Percentiles rank a stretch among this genome's conserved stretches.
Evolutionary conservation across 2,113 vertebrate genomes (phyloP).

Genomic region (Corapipo altera): DNA sequence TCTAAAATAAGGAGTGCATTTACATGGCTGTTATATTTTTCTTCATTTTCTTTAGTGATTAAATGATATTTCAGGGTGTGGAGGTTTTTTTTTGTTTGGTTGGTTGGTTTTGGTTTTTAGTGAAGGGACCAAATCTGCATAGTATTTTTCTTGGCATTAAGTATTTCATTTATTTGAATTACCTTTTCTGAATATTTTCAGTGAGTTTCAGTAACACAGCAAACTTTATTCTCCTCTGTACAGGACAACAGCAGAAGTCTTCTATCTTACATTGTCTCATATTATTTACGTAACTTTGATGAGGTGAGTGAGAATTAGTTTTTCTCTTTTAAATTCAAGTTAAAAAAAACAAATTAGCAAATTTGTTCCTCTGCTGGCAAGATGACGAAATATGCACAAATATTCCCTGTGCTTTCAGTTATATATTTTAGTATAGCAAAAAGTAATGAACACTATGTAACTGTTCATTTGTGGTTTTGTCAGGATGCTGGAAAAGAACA

Average conservation of each 20-base stretch:
- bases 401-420: not conserved
- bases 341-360: slow-evolving; percentile 22
- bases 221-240: slow-evolving; percentile 44
- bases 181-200: not conserved
- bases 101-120: not conserved
- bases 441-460: not conserved
- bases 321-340: not conserved
- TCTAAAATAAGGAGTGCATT: not conserved
- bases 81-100: not conserved
- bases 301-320: slow-evolving; percentile 82
- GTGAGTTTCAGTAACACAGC: not conserved
- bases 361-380: not conserved
- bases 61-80: not conserved
- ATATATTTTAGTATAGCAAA: not conserved
- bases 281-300: slow-evolving; percentile 93
- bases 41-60: not conserved
- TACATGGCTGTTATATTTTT: not conserved
- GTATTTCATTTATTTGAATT: not conserved
- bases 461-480: slow-evolving; percentile 38
- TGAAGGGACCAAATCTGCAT: not conserved
- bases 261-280: slow-evolving; percentile 89
- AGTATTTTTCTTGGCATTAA: not conserved
- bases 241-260: slow-evolving; percentile 93
- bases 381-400: not conserved
- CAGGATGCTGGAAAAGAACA: slow-evolving; percentile 93